Evolutionary conservation across 2,113 vertebrate species (phyloP).

Genomic region (Syrmaticus mikado): DNA sequence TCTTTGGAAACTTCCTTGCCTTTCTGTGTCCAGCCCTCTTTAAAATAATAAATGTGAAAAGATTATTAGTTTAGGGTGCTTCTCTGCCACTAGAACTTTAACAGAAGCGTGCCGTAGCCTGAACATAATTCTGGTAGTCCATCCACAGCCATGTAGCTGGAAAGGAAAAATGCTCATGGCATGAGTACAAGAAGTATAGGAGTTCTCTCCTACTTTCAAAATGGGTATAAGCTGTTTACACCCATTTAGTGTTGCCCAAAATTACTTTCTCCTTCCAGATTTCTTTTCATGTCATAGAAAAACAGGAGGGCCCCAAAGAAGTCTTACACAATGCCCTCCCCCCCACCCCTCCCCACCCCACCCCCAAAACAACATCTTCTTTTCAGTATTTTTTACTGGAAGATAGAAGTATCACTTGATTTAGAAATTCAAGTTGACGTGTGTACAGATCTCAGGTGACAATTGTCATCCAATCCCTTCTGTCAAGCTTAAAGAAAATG

Average conservation of each 20-base stretch:
- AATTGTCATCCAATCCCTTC: not conserved
- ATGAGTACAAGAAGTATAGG: not conserved
- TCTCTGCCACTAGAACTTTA: not conserved
- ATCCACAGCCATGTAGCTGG: rapidly evolving
- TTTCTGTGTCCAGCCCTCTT: not conserved
- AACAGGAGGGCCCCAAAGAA: not conserved
- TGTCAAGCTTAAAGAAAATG: not conserved
- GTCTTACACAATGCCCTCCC: rapidly evolving
- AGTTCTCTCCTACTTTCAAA: not conserved
- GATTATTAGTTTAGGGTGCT: not conserved
- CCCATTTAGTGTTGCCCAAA: not conserved
- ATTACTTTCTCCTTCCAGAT: not conserved
- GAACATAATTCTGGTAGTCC: not conserved
- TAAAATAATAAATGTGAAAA: not conserved
- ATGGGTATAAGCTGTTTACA: not conserved
- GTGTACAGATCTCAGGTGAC: not conserved
- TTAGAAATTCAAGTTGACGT: not conserved
- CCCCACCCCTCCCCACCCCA: rapidly evolving
- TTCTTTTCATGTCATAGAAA: not conserved
- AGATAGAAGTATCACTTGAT: not conserved
- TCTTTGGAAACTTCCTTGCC: slow-evolving; percentile 41
- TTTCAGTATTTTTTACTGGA: not conserved
- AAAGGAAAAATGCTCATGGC: not conserved
- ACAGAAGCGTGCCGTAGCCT: not conserved
- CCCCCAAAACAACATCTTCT: not conserved